phyloP scores from a whole-genome alignment of 2,113 vertebrate species.

The Etia nguti region DNA sequence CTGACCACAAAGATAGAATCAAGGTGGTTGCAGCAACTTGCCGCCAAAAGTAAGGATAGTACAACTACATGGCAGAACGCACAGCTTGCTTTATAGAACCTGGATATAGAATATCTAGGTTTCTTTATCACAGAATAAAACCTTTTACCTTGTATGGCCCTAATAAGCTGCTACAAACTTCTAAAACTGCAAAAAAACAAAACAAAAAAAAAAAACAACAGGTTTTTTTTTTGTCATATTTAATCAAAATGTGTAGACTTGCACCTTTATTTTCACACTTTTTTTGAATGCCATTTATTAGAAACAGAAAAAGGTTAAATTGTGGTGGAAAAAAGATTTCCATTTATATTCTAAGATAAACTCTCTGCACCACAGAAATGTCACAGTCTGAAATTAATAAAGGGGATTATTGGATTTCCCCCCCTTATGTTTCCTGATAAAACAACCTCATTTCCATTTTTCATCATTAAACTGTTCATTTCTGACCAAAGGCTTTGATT shows the following conservation, averaged over 20 bases:
- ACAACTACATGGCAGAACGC: not conserved
- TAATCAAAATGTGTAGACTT: not conserved
- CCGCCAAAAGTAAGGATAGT: fast-evolving
- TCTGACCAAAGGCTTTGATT: not conserved
- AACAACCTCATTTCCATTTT: not conserved
- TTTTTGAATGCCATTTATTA: not conserved
- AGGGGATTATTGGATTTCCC: not conserved
- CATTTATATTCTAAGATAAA: not conserved
- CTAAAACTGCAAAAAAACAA: not conserved
- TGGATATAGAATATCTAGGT: not conserved
- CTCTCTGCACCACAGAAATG: not conserved
- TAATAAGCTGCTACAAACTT: not conserved
- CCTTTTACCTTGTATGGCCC: not conserved
- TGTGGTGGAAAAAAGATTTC: not conserved
- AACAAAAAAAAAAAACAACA: too few species aligned
- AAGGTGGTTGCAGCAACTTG: not conserved
- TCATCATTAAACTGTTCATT: not conserved
- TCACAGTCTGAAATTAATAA: not conserved
- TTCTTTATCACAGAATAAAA: not conserved
- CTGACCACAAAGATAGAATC: not conserved
- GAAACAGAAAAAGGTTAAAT: not conserved
- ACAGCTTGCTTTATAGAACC: not conserved
- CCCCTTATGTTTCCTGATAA: not conserved
- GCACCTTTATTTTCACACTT: not conserved
- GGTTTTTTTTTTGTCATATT: not conserved